Evolutionary conservation across 1,140 invertebrate species (phyloP), one percentile per base, ranked within the genome.

Genomic region (Drosophila dunni): DNA sequence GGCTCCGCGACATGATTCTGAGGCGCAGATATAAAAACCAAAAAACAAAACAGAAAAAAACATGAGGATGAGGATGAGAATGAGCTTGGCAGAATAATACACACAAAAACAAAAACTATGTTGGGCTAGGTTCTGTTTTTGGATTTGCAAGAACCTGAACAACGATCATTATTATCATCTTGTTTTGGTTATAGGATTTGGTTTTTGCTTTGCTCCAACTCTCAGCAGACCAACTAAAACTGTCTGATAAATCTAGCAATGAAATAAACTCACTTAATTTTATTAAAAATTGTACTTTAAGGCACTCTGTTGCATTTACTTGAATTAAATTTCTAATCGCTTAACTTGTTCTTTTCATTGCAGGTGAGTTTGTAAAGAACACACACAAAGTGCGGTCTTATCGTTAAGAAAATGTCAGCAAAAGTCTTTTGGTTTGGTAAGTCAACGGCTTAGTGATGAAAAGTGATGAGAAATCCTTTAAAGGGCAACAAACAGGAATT

Each of bases 1-100:
- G 83, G 83, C 83, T 88, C 65, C 83, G 83, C 83, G 83, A 86
- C 83, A 88, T 86, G 83, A 86, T 86, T 88, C 83, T 83, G 83
- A 88, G 83, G 72, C 83, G 83, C 83, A 86, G 82, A 86, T 86
- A 86, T 73, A 79, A 86, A 63, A 33, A 75, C n/a, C 15, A 51
- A 53, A 29, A 7, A 73, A 11, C 20, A 36, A 34, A 33, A 10
- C 53, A 40, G 15, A 38, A 62, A 54, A 40, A 36, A 33, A 61
- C 40, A 34, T 29, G 38, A 64, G 50, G 66, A 48, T 34, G 45
- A 56, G 60, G 57, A 34, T 33, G 56, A 36, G 58, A 29, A 67
- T 73, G 67, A 68, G 56, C 38, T 56, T 44, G 72, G 58, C 71
- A 29, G 6, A 6, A 29, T 20, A 29, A 29, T 29, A 29, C 24